phyloP scores from a whole-genome alignment of 2,797 vertebrate species.

The Mallotus villosus region DNA sequence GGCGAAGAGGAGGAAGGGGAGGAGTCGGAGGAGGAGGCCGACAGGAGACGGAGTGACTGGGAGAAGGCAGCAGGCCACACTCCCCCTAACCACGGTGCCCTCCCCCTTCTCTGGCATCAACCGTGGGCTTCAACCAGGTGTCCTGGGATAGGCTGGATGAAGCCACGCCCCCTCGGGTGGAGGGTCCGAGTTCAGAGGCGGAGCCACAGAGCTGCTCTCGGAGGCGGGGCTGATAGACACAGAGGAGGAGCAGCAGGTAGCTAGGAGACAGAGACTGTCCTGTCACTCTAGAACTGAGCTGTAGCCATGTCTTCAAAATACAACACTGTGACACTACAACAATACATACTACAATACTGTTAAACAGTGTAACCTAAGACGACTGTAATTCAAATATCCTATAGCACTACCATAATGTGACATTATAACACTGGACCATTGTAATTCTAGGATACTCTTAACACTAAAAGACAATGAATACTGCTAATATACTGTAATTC shows the following conservation, averaged over 20 bases:
- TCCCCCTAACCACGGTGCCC: conserved; percentile 57
- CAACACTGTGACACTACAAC: background rate
- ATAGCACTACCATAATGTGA: background rate
- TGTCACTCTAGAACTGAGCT: too few species aligned
- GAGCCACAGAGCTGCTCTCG: conserved; percentile 52
- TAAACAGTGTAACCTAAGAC: background rate
- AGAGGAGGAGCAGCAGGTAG: conserved; percentile 81
- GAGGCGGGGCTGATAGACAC: conserved; percentile 57
- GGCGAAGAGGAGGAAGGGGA: conserved; percentile 34
- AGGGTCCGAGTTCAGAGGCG: conserved; percentile 55
- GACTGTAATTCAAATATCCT: background rate
- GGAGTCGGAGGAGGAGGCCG: conserved; percentile 29
- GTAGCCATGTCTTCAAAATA: background rate
- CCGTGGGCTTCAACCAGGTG: conserved; percentile 53
- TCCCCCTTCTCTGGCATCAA: conserved; percentile 39
- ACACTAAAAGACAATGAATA: too few species aligned
- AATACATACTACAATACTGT: background rate
- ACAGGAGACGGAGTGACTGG: conserved; percentile 11
- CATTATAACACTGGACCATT: background rate
- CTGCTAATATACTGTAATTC: too few species aligned
- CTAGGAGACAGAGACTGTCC: background rate
- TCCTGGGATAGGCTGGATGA: conserved; percentile 55
- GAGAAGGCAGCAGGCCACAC: conserved; percentile 36
- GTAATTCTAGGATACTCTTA: too few species aligned
- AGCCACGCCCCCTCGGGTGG: conserved; percentile 47